Conservation (phyloP, 2,888 invertebrate species). For the Athalia cordata region DNA sequence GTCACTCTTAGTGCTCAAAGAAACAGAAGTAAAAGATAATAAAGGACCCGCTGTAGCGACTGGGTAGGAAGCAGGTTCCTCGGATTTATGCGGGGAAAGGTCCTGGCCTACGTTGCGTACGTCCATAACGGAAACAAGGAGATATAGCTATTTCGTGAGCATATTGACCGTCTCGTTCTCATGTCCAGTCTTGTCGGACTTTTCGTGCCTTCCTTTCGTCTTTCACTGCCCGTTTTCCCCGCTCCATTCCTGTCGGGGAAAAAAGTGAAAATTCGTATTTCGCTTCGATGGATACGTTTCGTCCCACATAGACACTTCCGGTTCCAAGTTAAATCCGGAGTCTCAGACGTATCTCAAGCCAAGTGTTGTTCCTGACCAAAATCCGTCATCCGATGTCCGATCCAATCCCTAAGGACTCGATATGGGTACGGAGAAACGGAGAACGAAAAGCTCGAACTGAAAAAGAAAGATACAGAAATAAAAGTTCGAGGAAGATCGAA, state of each 20-base stretch:
- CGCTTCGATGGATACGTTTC: conserved; percentile 11
- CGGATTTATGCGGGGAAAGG: conserved; percentile 4
- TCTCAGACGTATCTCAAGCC: conserved; percentile 7
- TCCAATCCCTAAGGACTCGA: not conserved
- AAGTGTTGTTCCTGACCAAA: conserved; percentile 30
- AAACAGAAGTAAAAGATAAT: conserved; percentile 15
- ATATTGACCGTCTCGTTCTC: conserved; percentile 32
- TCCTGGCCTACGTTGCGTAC: not conserved
- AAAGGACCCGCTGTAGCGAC: conserved; percentile 14
- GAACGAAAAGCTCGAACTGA: not conserved
- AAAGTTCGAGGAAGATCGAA: not conserved
- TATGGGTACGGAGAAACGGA: not conserved
- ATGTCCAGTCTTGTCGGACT: conserved; percentile 40
- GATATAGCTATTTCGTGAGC: conserved; percentile 6
- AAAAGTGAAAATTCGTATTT: conserved; percentile 34
- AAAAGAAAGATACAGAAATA: conserved; percentile 11
- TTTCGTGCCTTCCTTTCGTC: conserved; percentile 27
- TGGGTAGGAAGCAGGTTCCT: not conserved
- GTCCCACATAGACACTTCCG: conserved; percentile 34
- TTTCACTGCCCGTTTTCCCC: not conserved
- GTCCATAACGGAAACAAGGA: conserved; percentile 22
- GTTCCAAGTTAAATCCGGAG: conserved; percentile 29
- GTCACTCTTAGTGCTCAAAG: not conserved
- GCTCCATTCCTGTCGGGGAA: conserved; percentile 19
- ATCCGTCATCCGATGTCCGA: conserved; percentile 13